Evolutionary conservation across 2,888 invertebrate species (phyloP), one percentile per base, ranked within the genome.

Genomic region (Lithophane leautieri): DNA sequence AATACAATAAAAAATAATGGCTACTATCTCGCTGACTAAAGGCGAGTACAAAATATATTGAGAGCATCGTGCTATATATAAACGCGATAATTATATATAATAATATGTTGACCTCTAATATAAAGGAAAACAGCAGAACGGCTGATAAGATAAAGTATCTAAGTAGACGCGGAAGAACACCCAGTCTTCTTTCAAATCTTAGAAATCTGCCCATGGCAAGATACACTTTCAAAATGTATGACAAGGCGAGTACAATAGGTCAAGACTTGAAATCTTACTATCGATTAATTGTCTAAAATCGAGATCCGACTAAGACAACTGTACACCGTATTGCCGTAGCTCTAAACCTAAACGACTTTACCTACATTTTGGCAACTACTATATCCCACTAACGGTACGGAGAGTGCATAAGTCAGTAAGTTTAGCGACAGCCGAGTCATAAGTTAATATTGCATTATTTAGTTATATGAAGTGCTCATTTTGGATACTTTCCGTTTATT

Each of bases 381-480:
- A 78, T 76, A 78, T 73, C 72, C 60, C 71, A 34, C 68, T 72
- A 81, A 79, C 88, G 90, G 90, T 90, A 89, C 90, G 90, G 92
- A 91, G 78, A 90, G 86, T 88, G 89, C 91, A 90, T 91, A 90
- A 90, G 89, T 89, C 84, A 87, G 80, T 84, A 82, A 87, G 86
- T 52, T 84, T 84, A 87, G 78, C 86, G 86, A 89, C 87, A 91
- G 85, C 85, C 79, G 79, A 90, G 74, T 90, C 92, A 91, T 92
- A 92, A 91, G 89, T 89, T 81, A 85, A 84, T 91, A 91, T 90
- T 92, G 90, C 90, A 92, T 87, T 88, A 89, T 87, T 85, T 79
- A 86, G 84, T 85, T 81, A 81, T 78, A 78, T 70, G 71, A 73
- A 34, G 50, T 82, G 85, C 54, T 84, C 86, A 84, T 75, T 88